Conservation (phyloP, 2,888 invertebrate species). For the Chalcosyrphus nemorum region DNA sequence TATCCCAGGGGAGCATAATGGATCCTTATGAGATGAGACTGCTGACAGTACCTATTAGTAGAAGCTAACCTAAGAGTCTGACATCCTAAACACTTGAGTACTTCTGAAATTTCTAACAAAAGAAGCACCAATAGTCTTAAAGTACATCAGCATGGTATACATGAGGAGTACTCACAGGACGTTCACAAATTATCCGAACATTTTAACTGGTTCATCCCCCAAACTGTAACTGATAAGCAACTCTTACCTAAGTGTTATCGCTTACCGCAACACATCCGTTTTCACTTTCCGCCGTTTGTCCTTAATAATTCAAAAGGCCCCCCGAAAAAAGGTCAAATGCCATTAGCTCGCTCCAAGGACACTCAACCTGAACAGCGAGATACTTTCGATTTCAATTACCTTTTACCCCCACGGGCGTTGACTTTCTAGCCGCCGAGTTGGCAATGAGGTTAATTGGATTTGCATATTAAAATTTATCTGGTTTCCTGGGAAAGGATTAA, state of each 20-base stretch:
- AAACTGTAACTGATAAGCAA: neutral
- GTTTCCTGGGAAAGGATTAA: conserved; percentile 16
- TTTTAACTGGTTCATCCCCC: neutral
- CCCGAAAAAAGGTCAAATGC: conserved; percentile 18
- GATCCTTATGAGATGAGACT: no score
- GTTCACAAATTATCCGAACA: neutral
- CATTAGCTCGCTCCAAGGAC: conserved; percentile 43
- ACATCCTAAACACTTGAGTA: no score
- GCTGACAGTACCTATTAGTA: no score
- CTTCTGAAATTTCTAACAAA: no score
- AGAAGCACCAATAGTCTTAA: no score
- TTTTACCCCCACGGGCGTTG: conserved; percentile 14
- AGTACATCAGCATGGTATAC: no score
- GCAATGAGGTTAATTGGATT: conserved; percentile 59
- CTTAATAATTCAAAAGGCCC: conserved; percentile 26
- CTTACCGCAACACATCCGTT: neutral
- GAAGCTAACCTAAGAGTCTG: no score
- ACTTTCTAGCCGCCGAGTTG: conserved; percentile 1
- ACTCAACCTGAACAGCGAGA: neutral
- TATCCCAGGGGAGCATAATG: no score
- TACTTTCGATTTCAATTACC: conserved; percentile 61
- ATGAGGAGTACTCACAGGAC: no score
- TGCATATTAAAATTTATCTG: conserved; percentile 48
- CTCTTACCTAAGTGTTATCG: neutral
- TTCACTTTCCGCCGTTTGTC: conserved; percentile 16